phyloP scores from a whole-genome alignment of 2,113 vertebrate genomes.

The Daubentonia madagascariensis region DNA sequence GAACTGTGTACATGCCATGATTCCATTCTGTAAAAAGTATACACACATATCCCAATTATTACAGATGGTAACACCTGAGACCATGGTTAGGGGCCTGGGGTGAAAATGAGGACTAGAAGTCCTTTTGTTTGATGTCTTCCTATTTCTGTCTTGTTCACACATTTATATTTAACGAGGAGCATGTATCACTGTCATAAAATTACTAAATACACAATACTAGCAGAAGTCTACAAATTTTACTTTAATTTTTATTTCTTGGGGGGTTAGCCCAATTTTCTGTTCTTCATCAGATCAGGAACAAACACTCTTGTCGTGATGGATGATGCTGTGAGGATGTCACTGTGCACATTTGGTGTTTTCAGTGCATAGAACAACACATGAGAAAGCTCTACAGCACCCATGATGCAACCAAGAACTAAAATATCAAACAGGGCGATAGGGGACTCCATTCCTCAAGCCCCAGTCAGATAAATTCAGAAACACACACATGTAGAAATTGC shows the following conservation, averaged over 20 bases:
- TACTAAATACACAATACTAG: background rate
- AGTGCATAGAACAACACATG: accelerated
- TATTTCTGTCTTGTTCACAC: background rate
- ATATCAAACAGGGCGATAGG: background rate
- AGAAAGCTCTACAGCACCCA: background rate
- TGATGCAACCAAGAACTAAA: background rate
- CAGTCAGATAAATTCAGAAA: background rate
- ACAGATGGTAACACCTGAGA: background rate
- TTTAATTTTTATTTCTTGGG: background rate
- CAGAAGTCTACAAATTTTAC: background rate
- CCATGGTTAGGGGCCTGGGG: too few species aligned
- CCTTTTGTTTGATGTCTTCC: background rate
- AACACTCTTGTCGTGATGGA: accelerated
- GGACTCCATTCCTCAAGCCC: background rate
- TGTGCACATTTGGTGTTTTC: background rate
- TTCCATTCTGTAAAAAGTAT: background rate
- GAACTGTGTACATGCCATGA: accelerated
- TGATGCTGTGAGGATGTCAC: background rate
- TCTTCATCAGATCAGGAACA: background rate
- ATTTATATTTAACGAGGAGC: background rate
- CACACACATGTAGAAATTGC: background rate
- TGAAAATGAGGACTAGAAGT: background rate
- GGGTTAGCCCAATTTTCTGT: background rate
- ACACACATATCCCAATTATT: accelerated
- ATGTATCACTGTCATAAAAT: background rate